Conservation (phyloP, 2,888 invertebrate species). For the Torymus tubicola region DNA sequence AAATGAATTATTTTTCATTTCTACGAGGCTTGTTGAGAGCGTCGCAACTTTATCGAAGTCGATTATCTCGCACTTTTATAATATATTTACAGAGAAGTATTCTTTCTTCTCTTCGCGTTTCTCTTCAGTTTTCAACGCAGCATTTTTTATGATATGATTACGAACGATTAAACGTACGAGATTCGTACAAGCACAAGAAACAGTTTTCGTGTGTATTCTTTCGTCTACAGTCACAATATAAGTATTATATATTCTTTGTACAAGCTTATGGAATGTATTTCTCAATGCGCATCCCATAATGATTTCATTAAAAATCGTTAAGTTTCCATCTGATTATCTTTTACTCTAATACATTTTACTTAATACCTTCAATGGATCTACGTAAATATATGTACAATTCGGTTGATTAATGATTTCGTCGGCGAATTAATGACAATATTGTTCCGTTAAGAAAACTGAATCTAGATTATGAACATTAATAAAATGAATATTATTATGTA, state of each 20-base stretch:
- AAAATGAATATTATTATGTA: too few species aligned
- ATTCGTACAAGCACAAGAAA: conserved; percentile 35
- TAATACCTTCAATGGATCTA: conserved; percentile 41
- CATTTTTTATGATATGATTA: conserved; percentile 45
- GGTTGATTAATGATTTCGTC: not conserved
- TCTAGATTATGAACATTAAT: too few species aligned
- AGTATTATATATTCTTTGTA: conserved; percentile 59
- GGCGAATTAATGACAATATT: too few species aligned
- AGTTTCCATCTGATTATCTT: conserved; percentile 36
- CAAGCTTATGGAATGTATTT: conserved; percentile 58
- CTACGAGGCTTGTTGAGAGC: conserved; percentile 16
- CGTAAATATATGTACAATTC: conserved; percentile 56
- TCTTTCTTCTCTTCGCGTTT: not conserved
- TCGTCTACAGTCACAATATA: conserved; percentile 24
- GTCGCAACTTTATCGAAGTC: not conserved
- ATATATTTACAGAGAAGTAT: conserved; percentile 48
- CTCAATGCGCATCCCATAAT: not conserved
- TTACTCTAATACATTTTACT: conserved; percentile 42
- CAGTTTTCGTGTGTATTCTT: not conserved
- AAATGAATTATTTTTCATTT: conserved; percentile 18
- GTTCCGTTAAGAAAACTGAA: too few species aligned
- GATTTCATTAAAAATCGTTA: not conserved
- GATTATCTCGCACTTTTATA: not conserved
- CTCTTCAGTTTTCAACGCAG: not conserved
- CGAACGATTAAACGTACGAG: conserved; percentile 31